Base-by-base conservation (phyloP, 2,113 vertebrate genomes). In the Plestiodon gilberti region DNA sequence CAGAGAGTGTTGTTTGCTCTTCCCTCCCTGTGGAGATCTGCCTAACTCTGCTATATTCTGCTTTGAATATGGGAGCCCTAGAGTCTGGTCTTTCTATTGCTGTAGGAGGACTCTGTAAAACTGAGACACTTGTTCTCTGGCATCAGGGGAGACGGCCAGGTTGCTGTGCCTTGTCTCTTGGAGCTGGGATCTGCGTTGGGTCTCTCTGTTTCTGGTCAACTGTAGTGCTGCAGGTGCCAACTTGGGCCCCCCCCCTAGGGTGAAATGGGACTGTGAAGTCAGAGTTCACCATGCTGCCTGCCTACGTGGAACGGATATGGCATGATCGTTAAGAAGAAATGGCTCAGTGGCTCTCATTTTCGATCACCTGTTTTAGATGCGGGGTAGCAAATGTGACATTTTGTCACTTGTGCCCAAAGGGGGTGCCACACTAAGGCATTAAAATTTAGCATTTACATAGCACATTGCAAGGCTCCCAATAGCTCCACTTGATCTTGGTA, bases 281-380 rank as follows among this genome's bases (percentile, higher is more conserved):
- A 74, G 35, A 43, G 35, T 15, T 43, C 28, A 11, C 3, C 2
- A 2, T 7, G 69, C 11, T 61, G 55, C 15, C 69, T 73, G 55
- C 15, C 40, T 43, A 64, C 52, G 57, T 52, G 70, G 8, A 30
- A n/a, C 62, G 43, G 85, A 74, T 33, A 48, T 65, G 40, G 59
- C 23, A 17, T 35, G 69, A 30, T 55, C 11, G 18, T 48, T 20
- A n/a, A 55, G 33, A 74, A 62, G 40, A 81, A 65, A 74, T 30
- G 59, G 70, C 35, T 81, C 78, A 81, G 69, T 55, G 59, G 33
- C 64, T 64, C 67, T 87, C 59, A 65, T 65, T 87, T 81, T 87
- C 69, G 8, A 38, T 81, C 78, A 87, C 17, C 71, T 87, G 78
- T 69, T n/a, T 65, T 55, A 52, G 22, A 25, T 20, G 8, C 57